These are phyloP conservation scores for Bostrychus sinensis DNA, from an alignment of 2,113 vertebrate species.

Conservation along the genomic window DNA sequence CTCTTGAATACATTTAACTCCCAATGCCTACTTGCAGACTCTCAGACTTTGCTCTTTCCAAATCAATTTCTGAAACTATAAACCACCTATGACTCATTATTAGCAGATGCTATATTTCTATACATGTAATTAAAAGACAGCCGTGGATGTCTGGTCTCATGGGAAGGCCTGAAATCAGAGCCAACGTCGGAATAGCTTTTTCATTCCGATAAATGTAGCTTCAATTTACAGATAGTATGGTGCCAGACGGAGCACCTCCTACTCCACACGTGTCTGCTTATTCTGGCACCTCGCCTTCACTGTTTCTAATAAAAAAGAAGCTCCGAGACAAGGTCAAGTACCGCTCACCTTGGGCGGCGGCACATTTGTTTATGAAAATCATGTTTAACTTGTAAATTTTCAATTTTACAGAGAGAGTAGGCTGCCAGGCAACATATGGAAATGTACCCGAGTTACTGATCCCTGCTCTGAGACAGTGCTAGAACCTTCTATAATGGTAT, in stretches of 20 bases:
- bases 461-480: too few relatives aligned
- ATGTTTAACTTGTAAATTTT: slow-evolving; percentile 7
- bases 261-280: neutral
- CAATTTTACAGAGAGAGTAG: neutral
- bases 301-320: neutral
- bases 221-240: neutral
- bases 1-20: too few relatives aligned
- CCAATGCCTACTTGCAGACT: neutral
- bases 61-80: neutral
- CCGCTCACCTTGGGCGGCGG: neutral
- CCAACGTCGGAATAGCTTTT: slow-evolving; percentile 2
- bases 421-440: slow-evolving; percentile 5
- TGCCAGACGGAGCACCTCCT: neutral
- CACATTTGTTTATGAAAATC: slow-evolving; percentile 14
- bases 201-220: slow-evolving; percentile 6
- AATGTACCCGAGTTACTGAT: neutral
- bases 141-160: neutral
- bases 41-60: neutral
- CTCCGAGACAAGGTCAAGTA: neutral
- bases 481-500: too few relatives aligned
- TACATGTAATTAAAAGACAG: neutral
- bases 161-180: neutral
- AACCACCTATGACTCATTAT: neutral
- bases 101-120: neutral
- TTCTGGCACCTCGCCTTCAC: neutral